A percentile compares a stretch with the other conserved stretches of the same genome.
Conservation (phyloP, 2,113 vertebrate species). For the Otocyon megalotis region DNA sequence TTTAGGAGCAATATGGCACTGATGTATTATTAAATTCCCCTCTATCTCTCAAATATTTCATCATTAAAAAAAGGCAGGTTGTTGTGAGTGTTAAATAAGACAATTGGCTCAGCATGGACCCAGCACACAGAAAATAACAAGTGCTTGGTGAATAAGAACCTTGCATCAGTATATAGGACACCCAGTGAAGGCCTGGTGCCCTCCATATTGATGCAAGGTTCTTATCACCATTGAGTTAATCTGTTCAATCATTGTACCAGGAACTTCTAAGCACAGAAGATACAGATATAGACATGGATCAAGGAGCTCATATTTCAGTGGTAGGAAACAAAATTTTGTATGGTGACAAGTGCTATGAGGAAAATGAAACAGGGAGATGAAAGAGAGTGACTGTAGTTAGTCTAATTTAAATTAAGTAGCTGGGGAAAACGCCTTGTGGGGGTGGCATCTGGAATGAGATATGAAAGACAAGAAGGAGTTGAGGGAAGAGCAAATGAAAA, state of each 20-base stretch:
- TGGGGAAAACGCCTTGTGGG: neutral
- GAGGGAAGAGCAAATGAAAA: neutral
- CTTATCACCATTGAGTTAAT: neutral
- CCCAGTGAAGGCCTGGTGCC: neutral
- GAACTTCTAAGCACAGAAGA: neutral
- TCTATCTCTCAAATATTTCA: neutral
- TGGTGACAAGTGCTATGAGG: neutral
- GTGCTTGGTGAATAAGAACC: neutral
- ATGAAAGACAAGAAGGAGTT: neutral
- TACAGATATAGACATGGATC: neutral
- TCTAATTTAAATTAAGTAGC: conserved; percentile 37
- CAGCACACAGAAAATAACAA: neutral
- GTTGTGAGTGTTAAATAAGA: neutral
- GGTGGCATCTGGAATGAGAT: neutral
- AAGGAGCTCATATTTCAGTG: neutral
- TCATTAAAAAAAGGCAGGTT: neutral
- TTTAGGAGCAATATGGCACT: neutral
- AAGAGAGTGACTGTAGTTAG: neutral
- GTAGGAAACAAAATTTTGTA: neutral
- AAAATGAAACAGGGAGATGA: neutral
- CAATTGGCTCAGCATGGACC: neutral
- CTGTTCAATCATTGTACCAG: neutral
- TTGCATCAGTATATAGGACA: neutral
- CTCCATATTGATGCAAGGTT: neutral
- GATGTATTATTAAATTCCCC: neutral